Conservation (phyloP, 2,888 invertebrate species). For the Nemotelus pantherinus region DNA sequence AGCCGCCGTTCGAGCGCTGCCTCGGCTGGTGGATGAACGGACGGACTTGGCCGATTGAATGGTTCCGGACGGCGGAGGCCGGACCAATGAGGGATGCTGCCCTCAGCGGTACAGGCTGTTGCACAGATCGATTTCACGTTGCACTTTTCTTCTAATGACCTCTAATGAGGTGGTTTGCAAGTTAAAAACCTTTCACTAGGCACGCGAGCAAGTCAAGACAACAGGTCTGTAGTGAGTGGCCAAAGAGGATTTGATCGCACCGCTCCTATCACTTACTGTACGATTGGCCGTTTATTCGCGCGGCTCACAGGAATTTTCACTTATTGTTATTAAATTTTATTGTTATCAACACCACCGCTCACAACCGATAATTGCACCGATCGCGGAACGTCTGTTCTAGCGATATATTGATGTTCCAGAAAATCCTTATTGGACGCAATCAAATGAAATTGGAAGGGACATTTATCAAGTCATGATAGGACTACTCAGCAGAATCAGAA, state of each 20-base stretch:
- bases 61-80: not conserved
- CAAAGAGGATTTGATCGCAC: not conserved
- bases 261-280: not conserved
- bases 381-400: too few relatives aligned
- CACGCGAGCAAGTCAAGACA: constrained; percentile 10
- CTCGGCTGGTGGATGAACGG: not conserved
- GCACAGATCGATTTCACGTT: not conserved
- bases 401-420: not conserved
- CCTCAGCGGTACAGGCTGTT: not conserved
- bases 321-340: not conserved
- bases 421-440: constrained; percentile 37
- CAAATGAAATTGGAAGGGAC: constrained; percentile 18
- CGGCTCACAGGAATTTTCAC: not conserved
- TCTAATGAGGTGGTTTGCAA: constrained; percentile 28
- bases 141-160: constrained; percentile 10
- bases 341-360: constrained; percentile 23
- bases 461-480: constrained; percentile 21
- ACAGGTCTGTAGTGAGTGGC: constrained; percentile 1
- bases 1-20: constrained; percentile 1
- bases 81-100: constrained; percentile 16
- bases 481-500: not conserved
- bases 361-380: not conserved
- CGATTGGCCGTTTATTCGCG: constrained; percentile 1
- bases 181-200: constrained; percentile 12
- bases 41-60: constrained; percentile 2